Conservation (phyloP, 1,140 invertebrate species). For the Lepidurus couesii region DNA sequence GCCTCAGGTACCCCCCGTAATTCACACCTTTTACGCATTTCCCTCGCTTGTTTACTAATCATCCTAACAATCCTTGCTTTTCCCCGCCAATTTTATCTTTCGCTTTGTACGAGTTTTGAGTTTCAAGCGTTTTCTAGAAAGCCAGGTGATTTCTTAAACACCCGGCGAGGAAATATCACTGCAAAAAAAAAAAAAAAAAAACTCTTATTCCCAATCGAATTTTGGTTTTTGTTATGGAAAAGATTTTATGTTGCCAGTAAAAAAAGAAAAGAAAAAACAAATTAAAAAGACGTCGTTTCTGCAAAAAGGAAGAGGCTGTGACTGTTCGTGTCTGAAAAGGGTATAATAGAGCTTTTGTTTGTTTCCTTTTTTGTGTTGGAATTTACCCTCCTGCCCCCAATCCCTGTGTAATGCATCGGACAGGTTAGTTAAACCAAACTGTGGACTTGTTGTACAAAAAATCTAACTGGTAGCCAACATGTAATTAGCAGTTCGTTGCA, state of each 20-base stretch:
- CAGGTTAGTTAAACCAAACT: conserved; percentile 1
- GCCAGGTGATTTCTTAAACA: no score
- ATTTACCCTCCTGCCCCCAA: not conserved
- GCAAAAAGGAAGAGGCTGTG: not conserved
- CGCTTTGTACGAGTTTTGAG: not conserved
- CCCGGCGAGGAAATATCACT: no score
- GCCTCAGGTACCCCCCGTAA: conserved; percentile 12
- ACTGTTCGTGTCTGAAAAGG: not conserved
- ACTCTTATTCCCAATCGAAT: not conserved
- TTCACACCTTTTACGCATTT: not conserved
- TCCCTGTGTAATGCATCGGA: not conserved
- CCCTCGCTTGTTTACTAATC: not conserved
- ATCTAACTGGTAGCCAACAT: conserved; percentile 13
- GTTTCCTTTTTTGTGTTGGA: not conserved
- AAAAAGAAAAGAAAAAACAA: not conserved
- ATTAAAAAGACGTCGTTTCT: not conserved
- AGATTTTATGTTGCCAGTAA: not conserved
- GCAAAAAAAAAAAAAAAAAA: not conserved
- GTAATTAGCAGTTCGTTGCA: not conserved
- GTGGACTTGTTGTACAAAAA: conserved; percentile 16
- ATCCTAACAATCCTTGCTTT: not conserved
- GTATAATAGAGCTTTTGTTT: not conserved
- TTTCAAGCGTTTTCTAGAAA: not conserved
- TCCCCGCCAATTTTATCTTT: not conserved
- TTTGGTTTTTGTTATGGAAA: not conserved